These are phyloP conservation scores for Galerucella pusilla DNA, from an alignment of 2,888 invertebrate genomes.

Conservation along the genomic window DNA sequence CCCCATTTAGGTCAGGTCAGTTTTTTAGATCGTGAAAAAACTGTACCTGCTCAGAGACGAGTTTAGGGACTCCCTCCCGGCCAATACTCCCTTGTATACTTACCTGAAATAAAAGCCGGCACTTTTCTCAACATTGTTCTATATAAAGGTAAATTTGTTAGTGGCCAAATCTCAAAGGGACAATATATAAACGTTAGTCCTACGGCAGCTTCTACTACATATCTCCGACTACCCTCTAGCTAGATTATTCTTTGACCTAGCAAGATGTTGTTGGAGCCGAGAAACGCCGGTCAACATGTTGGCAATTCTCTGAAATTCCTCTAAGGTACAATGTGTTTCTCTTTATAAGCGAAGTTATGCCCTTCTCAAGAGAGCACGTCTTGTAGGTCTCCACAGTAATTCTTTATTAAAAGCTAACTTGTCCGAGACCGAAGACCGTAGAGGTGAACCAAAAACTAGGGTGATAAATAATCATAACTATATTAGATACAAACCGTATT, in stretches of 20 bases:
- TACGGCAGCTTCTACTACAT: slow-evolving; percentile 57
- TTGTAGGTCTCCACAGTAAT: slow-evolving; percentile 45
- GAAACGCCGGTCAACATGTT: slow-evolving; percentile 58
- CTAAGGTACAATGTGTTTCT: slow-evolving; percentile 63
- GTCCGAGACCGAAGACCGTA: slow-evolving; percentile 22
- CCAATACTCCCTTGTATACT: neutral
- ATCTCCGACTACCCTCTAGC: slow-evolving; percentile 53
- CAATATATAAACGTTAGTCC: slow-evolving; percentile 57
- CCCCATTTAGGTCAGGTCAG: too few species aligned
- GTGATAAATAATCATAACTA: slow-evolving; percentile 39
- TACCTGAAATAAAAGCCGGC: neutral
- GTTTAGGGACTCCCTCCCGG: too few species aligned
- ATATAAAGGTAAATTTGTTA: slow-evolving; percentile 41
- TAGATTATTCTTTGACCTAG: slow-evolving; percentile 62
- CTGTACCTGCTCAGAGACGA: too few species aligned
- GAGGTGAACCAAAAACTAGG: slow-evolving; percentile 32
- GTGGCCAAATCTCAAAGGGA: slow-evolving; percentile 45
- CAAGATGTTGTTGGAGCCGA: slow-evolving; percentile 53
- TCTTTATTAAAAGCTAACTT: slow-evolving; percentile 44
- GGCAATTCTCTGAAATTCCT: slow-evolving; percentile 58
- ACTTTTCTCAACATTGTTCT: neutral
- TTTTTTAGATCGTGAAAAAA: too few species aligned
- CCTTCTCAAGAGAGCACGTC: slow-evolving; percentile 50
- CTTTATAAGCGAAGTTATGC: slow-evolving; percentile 60
- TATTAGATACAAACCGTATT: slow-evolving; percentile 13